Evolutionary conservation across 2,888 invertebrate genomes (phyloP), one percentile per base, ranked within the genome.

Genomic region (Tenthredo livida): DNA sequence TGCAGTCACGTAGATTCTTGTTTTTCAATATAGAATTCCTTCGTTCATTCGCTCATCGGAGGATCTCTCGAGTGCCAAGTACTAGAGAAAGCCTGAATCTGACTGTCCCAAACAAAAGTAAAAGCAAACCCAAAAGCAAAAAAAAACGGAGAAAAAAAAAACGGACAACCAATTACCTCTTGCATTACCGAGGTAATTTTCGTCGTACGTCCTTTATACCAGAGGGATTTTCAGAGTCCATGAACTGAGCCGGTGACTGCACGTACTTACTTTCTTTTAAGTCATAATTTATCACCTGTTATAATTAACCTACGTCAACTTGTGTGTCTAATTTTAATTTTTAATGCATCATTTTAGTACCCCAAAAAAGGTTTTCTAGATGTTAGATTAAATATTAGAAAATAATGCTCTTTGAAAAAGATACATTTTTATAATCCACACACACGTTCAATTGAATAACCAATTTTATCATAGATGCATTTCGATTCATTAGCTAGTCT

Each of bases 161-260:
- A 15, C 67, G 33, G 12, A 33, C 15, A 67, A 33, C 33, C 67
- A 67, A 67, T 67, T 67, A 67, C 67, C 12, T 17, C 67, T 29
- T 17, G 33, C 33, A 67, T 29, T 67, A 67, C 67, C 33, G 33
- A 67, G 67, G 33, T 67, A 67, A 33, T 67, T 67, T 67, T 67
- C 33, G 67, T 67, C 67, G 67, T 67, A 33, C 67, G n/a, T n/a
- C n/a, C 29, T 67, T 33, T 33, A 29, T 33, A 67, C 67, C 67
- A 17, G 4, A 15, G 67, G 67, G 67, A 67, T 67, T 17, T 33
- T 33, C 17, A 12, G 67, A 33, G 67, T 67, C 7, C 33, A 33
- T 7, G 33, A 33, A 17, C 33, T 67, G 33, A 33, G 33, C 67
- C 15, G 67, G 33, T 25, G 15, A 33, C 25, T 21, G 21, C 4